phyloP scores from a whole-genome alignment of 2,797 vertebrate genomes.

The Alouatta caraya region DNA sequence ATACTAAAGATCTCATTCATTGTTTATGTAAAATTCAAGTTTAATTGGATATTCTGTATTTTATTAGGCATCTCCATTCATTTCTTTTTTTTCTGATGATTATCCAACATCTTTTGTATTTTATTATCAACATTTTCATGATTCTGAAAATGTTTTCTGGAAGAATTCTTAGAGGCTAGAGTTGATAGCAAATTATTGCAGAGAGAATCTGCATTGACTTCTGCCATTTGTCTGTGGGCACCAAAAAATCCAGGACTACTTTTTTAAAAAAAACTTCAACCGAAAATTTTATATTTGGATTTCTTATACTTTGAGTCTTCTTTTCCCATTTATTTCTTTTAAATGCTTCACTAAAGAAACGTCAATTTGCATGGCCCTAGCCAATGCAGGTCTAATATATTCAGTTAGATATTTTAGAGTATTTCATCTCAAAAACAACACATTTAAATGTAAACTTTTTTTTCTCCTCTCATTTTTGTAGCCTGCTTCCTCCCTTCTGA shows the following conservation, averaged over 20 bases:
- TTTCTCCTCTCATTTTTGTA: neutral
- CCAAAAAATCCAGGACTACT: neutral
- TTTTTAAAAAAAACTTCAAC: neutral
- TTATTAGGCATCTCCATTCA: neutral
- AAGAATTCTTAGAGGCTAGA: neutral
- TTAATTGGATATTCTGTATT: neutral
- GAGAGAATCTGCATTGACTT: neutral
- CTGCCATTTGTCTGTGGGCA: neutral
- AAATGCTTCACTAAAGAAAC: neutral
- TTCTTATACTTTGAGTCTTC: neutral
- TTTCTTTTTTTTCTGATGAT: neutral
- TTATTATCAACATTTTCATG: too few species aligned
- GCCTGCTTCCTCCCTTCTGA: neutral
- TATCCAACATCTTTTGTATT: neutral
- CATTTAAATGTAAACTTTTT: neutral
- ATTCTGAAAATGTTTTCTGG: neutral
- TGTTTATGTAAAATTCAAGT: neutral
- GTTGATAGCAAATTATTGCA: neutral
- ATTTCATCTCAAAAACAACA: neutral
- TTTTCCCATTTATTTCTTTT: neutral
- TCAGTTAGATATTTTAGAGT: neutral
- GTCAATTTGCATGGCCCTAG: too few species aligned
- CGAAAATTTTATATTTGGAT: neutral
- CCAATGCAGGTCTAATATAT: neutral
- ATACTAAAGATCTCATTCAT: neutral